Conservation (phyloP, 2,888 invertebrate species). For the Hedychridium roseum region DNA sequence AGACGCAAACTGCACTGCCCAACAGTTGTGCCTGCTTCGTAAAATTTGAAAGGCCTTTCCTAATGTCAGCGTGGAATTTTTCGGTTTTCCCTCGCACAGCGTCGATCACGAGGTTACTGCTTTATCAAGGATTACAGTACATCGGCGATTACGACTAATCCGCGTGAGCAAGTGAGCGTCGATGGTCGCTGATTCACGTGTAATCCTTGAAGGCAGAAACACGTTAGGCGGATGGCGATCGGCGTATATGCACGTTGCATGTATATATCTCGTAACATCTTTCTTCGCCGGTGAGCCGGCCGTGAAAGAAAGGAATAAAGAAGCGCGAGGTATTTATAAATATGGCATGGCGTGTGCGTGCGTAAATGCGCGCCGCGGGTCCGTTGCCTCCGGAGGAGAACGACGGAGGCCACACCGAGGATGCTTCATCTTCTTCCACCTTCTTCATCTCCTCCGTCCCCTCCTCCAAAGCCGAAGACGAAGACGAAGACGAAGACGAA, state of each 20-base stretch:
- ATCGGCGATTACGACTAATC: too few species aligned
- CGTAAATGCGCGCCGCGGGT: constrained; percentile 41
- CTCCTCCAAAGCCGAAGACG: too few species aligned
- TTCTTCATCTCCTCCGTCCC: too few species aligned
- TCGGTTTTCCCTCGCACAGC: too few species aligned
- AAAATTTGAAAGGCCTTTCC: too few species aligned
- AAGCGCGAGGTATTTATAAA: constrained; percentile 53
- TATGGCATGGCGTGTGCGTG: constrained; percentile 41
- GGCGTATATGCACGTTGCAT: too few species aligned
- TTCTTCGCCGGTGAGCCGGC: constrained; percentile 15
- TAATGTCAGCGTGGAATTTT: too few species aligned
- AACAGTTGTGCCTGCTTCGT: too few species aligned
- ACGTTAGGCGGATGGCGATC: background rate
- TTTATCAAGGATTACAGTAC: too few species aligned
- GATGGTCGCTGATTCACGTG: constrained; percentile 5
- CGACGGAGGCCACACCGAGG: constrained; percentile 31
- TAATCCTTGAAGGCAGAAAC: constrained; percentile 7
- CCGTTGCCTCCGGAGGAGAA: constrained; percentile 42
- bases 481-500: background rate
- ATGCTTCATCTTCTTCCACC: too few species aligned
- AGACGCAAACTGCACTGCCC: too few species aligned
- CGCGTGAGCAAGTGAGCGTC: constrained; percentile 8
- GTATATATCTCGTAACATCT: constrained; percentile 20
- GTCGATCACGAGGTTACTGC: too few species aligned
- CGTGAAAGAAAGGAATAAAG: constrained; percentile 23